These are phyloP conservation scores for Zaprionus davidi DNA, from an alignment of 1,140 invertebrate genomes.

Conservation along the genomic window DNA sequence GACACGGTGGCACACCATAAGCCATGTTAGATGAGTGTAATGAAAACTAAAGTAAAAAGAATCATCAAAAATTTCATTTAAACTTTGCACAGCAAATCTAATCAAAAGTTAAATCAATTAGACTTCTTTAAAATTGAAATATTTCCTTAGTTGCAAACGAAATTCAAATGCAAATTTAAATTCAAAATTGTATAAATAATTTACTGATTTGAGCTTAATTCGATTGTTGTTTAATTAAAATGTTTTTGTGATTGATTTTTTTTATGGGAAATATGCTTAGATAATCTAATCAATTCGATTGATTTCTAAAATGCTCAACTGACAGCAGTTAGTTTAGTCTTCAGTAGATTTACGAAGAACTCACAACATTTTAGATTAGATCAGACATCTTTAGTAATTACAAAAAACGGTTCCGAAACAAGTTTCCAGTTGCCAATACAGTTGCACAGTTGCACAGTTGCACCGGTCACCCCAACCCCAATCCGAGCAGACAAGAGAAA, in stretches of 20 bases:
- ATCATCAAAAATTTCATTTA: neutral
- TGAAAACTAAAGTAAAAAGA: neutral
- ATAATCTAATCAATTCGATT: constrained; percentile 74
- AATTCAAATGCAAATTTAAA: neutral
- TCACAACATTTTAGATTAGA: constrained; percentile 47
- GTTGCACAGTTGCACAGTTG: too few relatives aligned
- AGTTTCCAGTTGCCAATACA: neutral
- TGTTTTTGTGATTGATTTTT: constrained; percentile 49
- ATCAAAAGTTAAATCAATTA: constrained; percentile 4
- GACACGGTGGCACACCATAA: neutral
- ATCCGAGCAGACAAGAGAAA: too few relatives aligned
- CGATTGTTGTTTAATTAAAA: neutral
- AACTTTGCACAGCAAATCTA: neutral
- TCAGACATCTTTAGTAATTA: constrained; percentile 34
- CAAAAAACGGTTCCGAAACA: constrained; percentile 4
- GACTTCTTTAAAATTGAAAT: neutral
- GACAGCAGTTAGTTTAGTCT: constrained; percentile 49
- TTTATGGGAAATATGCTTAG: constrained; percentile 90
- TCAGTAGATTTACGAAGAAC: constrained; percentile 62
- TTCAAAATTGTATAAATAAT: neutral
- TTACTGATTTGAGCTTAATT: neutral
- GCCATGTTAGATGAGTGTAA: neutral
- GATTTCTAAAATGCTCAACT: constrained; percentile 12
- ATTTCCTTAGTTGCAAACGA: neutral
- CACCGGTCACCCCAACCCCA: too few relatives aligned